Evolutionary conservation across 2,113 vertebrate genomes (phyloP).

Genomic region (Bothrops jararaca): DNA sequence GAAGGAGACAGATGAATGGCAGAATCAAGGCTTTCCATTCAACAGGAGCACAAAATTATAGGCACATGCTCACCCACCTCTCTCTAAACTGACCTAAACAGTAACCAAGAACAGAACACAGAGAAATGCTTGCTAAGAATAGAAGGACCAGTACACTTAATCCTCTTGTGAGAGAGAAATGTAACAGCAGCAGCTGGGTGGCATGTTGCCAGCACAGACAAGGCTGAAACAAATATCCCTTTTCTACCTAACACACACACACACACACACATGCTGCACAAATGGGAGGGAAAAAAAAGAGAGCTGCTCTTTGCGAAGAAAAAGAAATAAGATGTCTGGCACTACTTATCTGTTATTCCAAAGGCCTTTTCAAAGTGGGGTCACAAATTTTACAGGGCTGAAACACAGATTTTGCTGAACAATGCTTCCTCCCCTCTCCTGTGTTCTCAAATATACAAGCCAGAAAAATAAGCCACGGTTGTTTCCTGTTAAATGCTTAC

Average conservation of each 20-base stretch:
- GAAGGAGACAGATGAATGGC: accelerated
- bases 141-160: accelerated
- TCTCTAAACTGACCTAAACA: background rate
- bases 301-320: background rate
- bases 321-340: background rate
- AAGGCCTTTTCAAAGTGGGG: background rate
- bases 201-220: background rate
- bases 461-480: background rate
- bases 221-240: background rate
- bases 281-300: too few relatives aligned
- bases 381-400: background rate
- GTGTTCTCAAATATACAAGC: background rate
- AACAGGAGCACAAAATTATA: background rate
- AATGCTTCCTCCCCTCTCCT: background rate
- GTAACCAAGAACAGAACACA: background rate
- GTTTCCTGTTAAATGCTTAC: background rate
- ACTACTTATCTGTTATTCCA: background rate
- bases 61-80: accelerated
- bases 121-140: background rate
- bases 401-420: background rate
- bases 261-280: too few relatives aligned
- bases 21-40: background rate
- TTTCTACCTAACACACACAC: too few relatives aligned
- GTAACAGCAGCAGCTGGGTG: background rate
- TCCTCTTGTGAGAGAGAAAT: background rate